Base-by-base conservation (phyloP, 1,140 invertebrate species). In the Atta cephalotes region DNA sequence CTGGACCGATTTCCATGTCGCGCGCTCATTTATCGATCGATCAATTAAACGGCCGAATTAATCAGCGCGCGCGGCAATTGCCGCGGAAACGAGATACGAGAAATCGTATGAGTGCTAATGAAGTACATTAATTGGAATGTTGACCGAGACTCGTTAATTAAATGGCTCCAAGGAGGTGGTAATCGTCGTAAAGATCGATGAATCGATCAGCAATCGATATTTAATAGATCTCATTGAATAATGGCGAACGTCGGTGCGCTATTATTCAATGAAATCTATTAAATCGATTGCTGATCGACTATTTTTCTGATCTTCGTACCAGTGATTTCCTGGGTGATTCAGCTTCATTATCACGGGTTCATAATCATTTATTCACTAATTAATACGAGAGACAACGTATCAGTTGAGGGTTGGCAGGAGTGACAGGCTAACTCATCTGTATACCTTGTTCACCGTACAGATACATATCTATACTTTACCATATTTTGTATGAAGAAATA, bases 101-200 rank as follows among this genome's bases (percentile, higher is more conserved):
- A 12, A 39, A 76, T 49, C 39, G 62, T 39, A 53, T 60, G 28
- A 28, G 60, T 31, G 85, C 80, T 90, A 90, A 90, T 89, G 79
- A 85, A 88, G 39, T 86, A 62, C 56, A 78, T 90, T 90, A 90
- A 90, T 90, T 90, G 88, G 88, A 90, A 51, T 53, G 72, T 89
- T 85, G 79, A 80, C 58, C 71, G 65, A 31, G 4, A 9, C 49
- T 12, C 35, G 86, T 74, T 90, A 90, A 90, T 90, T 90, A 86
- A 87, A 62, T 49, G 21, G 31, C 60, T 56, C 31, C 28, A 58
- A 14, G 68, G 16, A 28, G n/a, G 35, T n/a, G 35, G 66, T 35
- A 28, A 49, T 6, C 14, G 65, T 71, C 66, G 71, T 66, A 39
- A 79, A 72, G 77, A 77, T 66, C 60, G 35, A 65, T 85, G 31